Evolutionary conservation across 2,797 vertebrate genomes (phyloP), one percentile per base, ranked within the genome.

Genomic region (Anabas testudineus): DNA sequence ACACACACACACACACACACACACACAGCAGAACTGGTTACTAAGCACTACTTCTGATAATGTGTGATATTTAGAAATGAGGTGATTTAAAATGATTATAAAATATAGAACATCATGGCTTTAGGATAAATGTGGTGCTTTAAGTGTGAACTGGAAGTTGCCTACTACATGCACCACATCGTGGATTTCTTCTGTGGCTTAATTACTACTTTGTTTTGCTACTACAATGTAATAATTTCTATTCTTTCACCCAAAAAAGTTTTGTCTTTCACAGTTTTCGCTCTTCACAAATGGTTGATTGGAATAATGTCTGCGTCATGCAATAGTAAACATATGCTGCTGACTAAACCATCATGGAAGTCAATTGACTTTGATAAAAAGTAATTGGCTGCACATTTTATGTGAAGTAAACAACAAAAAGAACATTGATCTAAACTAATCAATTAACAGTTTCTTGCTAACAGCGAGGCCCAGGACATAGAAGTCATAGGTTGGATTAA

Each of bases 311-410:
- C 22, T 7, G 52, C 15, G 24, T 49, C 14, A 45, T 13, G 4
- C 28, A 18, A 45, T 32, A 54, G 48, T 48, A 47, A 34, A 32
- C 37, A 60, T 12, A 51, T 45, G 45, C 21, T 43, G 28, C 56
- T 37, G 21, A 71, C 51, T 48, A 21, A 74, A 59, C 6, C 32
- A 48, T 48, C 36, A 51, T 48, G 18, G 26, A 41, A 54, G 34
- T 59, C 43, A 57, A 53, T 22, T 10, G 10, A 13, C n/a, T n/a
- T n/a, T n/a, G n/a, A n/a, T 43, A 2, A 42, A 18, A 42, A n/a
- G n/a, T 42, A 42, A 42, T 9, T 58, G 4, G 48, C 60, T 60
- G 19, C 18, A 46, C 10, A 34, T 24, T 58, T 59, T 32, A 46
- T 19, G 18, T 28, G 18, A 60, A 19, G 13, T 21, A 42, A 47